Evolutionary conservation across 2,797 vertebrate genomes (phyloP), one percentile per base, ranked within the genome.

Genomic region (Sebastes elongatus): DNA sequence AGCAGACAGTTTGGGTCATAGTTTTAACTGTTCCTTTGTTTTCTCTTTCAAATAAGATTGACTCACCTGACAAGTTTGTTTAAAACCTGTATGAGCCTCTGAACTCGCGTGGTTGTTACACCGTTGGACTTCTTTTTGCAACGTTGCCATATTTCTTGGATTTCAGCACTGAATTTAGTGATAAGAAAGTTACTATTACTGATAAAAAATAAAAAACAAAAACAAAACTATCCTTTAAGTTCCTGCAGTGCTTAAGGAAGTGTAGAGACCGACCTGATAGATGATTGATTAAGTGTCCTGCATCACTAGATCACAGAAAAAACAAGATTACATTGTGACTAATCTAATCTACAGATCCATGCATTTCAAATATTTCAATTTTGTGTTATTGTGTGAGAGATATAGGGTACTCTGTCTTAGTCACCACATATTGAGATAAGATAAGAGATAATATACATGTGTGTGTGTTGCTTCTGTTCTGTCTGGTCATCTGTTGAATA

Each of bases 401-500:
- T 23, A 63, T 23, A 16, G 30, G 10, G 10, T 62, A 33, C 30
- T 62, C 20, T 33, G 10, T 33, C 60, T 63, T 63, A 63, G n/a
- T 63, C 61, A 35, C 61, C 20, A 62, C 20, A 62, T 0, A 53
- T n/a, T 22, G 20, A 53, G 49, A 53, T 60, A 30, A 35, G 30
- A 53, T 49, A 28, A 27, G 38, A 20, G 46, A 20, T 49, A 20
- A 11, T 30, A 46, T 65, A 22, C 23, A 7, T 42, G 14, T 62
- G 23, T 35, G 3, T 20, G 5, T 20, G 13, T 65, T 67, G 49
- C 66, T n/a, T 53, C 49, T 22, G 9, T n/a, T 53, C 49, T 49
- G 27, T 35, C 6, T 4, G 27, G 73, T 73, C 69, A 84, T 68
- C 73, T 78, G 60, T 73, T 60, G 59, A 75, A 61, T 74, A 57